phyloP scores from a whole-genome alignment of 2,888 invertebrate genomes.

The Eupithecia vulgata region DNA sequence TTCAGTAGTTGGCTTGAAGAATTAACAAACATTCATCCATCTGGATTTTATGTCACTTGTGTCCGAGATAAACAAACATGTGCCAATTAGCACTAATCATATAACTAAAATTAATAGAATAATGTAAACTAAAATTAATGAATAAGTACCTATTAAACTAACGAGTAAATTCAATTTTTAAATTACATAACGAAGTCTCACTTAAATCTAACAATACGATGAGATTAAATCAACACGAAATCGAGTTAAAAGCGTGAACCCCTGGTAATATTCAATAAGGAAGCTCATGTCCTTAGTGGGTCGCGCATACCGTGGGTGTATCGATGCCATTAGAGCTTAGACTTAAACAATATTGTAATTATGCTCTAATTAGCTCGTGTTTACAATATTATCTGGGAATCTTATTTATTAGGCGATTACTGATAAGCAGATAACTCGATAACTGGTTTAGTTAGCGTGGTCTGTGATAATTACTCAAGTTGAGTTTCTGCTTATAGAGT shows the following conservation, averaged over 20 bases:
- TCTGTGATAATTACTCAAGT: background rate
- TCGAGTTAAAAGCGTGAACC: constrained; percentile 19
- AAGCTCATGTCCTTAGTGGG: constrained; percentile 23
- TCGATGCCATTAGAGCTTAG: constrained; percentile 46
- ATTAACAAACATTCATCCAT: too few species aligned
- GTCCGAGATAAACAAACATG: too few species aligned
- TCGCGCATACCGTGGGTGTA: constrained; percentile 40
- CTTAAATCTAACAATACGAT: background rate
- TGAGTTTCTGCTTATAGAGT: background rate
- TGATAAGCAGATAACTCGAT: constrained; percentile 7
- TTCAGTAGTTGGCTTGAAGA: too few species aligned
- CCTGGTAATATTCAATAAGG: constrained; percentile 28
- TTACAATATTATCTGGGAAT: constrained; percentile 29
- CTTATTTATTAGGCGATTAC: constrained; percentile 14
- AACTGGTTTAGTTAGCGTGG: background rate
- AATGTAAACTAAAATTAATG: too few species aligned
- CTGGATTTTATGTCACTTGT: too few species aligned
- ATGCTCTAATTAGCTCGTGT: constrained; percentile 42
- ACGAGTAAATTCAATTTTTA: background rate
- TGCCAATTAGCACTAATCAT: too few species aligned
- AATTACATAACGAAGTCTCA: background rate
- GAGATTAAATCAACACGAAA: background rate
- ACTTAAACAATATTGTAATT: constrained; percentile 48
- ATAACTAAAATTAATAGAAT: too few species aligned
- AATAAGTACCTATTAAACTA: too few species aligned